A percentile compares a stretch with the other conserved stretches of the same genome.
These are phyloP conservation scores for Sardina pilchardus DNA, from an alignment of 2,113 vertebrate species.

Conservation along the genomic window DNA sequence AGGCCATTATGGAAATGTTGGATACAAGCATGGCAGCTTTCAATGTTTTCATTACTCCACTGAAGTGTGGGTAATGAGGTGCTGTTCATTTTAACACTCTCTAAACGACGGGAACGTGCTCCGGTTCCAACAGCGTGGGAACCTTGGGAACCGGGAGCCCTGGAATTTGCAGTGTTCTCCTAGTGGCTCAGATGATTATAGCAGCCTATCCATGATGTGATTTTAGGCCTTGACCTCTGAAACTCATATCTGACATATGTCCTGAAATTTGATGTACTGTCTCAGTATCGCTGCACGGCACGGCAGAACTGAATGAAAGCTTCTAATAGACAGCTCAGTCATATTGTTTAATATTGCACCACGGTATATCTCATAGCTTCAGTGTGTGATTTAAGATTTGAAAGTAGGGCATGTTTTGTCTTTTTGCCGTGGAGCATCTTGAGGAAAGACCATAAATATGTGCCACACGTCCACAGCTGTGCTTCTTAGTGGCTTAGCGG, in stretches of 20 bases:
- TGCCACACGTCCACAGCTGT: conserved; percentile 12
- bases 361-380: background rate
- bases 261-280: background rate
- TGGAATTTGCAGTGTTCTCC: background rate
- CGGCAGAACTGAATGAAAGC: background rate
- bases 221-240: background rate
- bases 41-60: conserved; percentile 20
- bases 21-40: conserved; percentile 17
- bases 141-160: background rate
- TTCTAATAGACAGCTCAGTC: background rate
- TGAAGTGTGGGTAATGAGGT: conserved; percentile 32
- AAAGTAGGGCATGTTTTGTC: background rate
- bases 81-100: conserved; percentile 25
- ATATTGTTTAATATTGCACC: background rate
- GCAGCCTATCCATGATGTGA: background rate
- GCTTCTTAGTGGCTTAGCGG: background rate
- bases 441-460: background rate
- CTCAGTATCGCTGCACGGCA: background rate
- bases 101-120: conserved; percentile 22
- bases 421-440: background rate
- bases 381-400: background rate
- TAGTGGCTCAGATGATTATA: background rate
- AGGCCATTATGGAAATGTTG: conserved; percentile 25
- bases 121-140: background rate
- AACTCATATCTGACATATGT: background rate